Evolutionary conservation across 2,113 vertebrate genomes (phyloP).

Genomic region (Phycodurus eques): DNA sequence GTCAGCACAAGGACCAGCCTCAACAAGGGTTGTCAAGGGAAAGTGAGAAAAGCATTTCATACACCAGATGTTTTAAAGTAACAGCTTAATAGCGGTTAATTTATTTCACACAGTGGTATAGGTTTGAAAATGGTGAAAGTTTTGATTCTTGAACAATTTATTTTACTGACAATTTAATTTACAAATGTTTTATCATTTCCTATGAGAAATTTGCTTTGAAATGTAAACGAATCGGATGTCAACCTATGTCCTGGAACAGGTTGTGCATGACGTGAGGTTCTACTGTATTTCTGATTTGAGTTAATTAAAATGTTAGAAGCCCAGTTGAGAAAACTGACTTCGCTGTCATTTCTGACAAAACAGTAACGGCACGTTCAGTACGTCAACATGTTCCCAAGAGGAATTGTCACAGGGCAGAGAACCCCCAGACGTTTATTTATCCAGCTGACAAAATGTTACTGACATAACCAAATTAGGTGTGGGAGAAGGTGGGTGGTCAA

Average conservation of each 20-base stretch:
- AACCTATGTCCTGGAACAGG: neutral
- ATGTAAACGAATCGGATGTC: neutral
- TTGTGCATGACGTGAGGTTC: too few species aligned
- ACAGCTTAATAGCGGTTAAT: too few species aligned
- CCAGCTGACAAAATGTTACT: conserved; percentile 54
- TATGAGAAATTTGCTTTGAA: neutral
- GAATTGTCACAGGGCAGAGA: conserved; percentile 64
- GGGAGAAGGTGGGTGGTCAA: conserved; percentile 47
- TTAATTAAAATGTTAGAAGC: neutral
- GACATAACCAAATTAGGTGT: conserved; percentile 66
- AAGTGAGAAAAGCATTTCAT: too few species aligned
- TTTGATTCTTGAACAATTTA: too few species aligned
- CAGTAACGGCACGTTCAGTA: conserved; percentile 23
- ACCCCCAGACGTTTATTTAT: conserved; percentile 45
- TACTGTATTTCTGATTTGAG: neutral
- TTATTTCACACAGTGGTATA: too few species aligned
- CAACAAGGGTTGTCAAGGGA: too few species aligned
- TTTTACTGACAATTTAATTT: too few species aligned
- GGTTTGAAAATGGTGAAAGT: too few species aligned
- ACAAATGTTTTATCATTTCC: neutral
- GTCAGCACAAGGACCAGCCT: too few species aligned
- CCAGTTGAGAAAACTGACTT: neutral
- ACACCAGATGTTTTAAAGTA: too few species aligned
- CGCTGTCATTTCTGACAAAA: conserved; percentile 24
- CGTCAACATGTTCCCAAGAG: conserved; percentile 55